These are phyloP conservation scores for Microcebus tavaratra DNA, from an alignment of 2,113 vertebrate species.

Conservation along the genomic window DNA sequence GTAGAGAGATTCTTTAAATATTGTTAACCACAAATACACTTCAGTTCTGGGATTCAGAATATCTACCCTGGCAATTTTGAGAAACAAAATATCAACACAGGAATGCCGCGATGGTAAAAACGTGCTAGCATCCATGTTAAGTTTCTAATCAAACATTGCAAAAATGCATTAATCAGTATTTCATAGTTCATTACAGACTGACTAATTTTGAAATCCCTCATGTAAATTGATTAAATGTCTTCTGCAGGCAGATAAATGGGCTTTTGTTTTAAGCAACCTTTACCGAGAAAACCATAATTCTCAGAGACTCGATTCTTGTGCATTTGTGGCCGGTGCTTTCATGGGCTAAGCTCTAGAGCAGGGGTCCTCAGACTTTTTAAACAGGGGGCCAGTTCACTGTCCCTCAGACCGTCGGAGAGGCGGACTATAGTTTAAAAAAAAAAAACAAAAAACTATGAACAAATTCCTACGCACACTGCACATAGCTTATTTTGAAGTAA, in stretches of 20 bases:
- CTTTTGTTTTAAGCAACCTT: constrained; percentile 89
- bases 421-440: no score
- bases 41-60: constrained; percentile 8
- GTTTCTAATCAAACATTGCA: constrained; percentile 90
- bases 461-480: no score
- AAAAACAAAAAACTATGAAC: no score
- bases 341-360: background rate
- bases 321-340: constrained; percentile 65
- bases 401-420: no score
- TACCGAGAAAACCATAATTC: constrained; percentile 83
- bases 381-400: no score
- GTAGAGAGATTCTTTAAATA: background rate
- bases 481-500: no score
- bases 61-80: constrained; percentile 59
- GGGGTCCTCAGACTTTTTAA: no score
- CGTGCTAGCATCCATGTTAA: constrained; percentile 82
- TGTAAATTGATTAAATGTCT: constrained; percentile 92
- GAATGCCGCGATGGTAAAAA: constrained; percentile 78
- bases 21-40: background rate
- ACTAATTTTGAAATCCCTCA: constrained; percentile 93
- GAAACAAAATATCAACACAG: constrained; percentile 74
- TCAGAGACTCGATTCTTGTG: constrained; percentile 74
- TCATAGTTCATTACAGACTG: constrained; percentile 93
- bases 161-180: constrained; percentile 92
- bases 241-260: constrained; percentile 88